A percentile compares a stretch with the other conserved stretches of the same genome.
Conservation (phyloP, 1,140 invertebrate genomes). For the Vollenhovia emeryi region DNA sequence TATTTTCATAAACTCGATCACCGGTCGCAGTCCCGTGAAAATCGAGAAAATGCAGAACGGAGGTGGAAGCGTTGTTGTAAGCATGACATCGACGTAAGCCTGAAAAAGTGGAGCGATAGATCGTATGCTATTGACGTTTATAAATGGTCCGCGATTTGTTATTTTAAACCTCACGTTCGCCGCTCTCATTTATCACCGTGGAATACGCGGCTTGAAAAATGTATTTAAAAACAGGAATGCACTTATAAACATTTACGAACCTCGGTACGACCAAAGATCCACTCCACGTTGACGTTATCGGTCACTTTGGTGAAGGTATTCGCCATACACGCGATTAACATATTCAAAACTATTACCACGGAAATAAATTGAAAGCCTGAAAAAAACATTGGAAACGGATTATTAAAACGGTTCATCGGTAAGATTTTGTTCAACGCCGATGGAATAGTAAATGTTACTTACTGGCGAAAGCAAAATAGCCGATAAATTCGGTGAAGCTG, state of each 20-base stretch:
- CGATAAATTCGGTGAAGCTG: slow-evolving; percentile 87
- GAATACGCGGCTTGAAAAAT: not conserved
- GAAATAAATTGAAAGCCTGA: slow-evolving; percentile 88
- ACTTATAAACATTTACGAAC: slow-evolving; percentile 69
- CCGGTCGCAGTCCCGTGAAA: slow-evolving; percentile 79
- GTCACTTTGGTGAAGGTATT: slow-evolving; percentile 90
- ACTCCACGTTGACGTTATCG: slow-evolving; percentile 87
- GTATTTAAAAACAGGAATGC: not conserved
- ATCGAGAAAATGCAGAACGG: slow-evolving; percentile 87
- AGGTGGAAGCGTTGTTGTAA: slow-evolving; percentile 86
- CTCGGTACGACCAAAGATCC: slow-evolving; percentile 87
- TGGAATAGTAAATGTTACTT: not conserved
- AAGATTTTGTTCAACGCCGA: not conserved
- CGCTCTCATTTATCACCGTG: not conserved
- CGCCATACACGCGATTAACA: slow-evolving; percentile 92
- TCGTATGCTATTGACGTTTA: not conserved
- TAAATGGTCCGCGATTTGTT: not conserved
- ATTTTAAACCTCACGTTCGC: not conserved
- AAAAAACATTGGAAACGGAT: slow-evolving; percentile 29
- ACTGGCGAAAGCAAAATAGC: slow-evolving; percentile 88
- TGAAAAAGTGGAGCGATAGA: slow-evolving; percentile 60
- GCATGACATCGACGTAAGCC: slow-evolving; percentile 87
- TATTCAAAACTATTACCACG: slow-evolving; percentile 91
- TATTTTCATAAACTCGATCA: slow-evolving; percentile 83
- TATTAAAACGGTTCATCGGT: not conserved